Evolutionary conservation across 2,888 invertebrate species (phyloP).

Genomic region (Drosophila prostipennis): DNA sequence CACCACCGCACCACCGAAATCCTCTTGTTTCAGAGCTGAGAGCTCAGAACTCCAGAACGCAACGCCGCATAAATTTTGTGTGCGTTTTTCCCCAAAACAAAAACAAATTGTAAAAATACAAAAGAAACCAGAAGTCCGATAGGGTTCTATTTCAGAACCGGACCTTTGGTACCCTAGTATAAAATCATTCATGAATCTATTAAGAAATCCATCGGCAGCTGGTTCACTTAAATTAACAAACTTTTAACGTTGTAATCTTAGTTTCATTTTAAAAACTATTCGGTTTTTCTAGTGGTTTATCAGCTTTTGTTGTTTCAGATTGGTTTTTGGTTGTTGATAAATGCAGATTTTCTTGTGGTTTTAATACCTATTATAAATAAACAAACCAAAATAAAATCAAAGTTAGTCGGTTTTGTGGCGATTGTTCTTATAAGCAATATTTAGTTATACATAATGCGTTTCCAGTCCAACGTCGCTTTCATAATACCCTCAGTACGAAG

Average conservation of each 20-base stretch:
- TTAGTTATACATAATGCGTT: background rate
- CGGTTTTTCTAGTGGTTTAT: no score
- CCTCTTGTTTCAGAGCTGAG: conserved; percentile 19
- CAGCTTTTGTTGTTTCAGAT: background rate
- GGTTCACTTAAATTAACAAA: no score
- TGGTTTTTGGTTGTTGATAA: no score
- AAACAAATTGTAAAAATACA: conserved; percentile 5
- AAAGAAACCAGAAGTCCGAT: background rate
- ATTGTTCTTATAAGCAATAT: background rate
- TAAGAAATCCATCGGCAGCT: no score
- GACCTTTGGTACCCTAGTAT: background rate
- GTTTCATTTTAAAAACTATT: background rate
- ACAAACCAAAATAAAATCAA: no score
- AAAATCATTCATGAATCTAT: no score
- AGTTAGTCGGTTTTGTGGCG: no score
- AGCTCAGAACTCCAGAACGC: conserved; percentile 21
- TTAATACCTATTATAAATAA: no score
- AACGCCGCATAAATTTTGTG: conserved; percentile 57
- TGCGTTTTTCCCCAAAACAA: conserved; percentile 58
- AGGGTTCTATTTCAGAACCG: background rate
- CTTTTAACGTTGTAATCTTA: background rate
- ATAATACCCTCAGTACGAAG: background rate
- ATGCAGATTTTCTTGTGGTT: no score
- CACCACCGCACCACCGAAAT: conserved; percentile 42
- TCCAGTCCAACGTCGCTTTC: background rate